Base-by-base conservation (phyloP, 2,113 vertebrate genomes). In the Pachyramphus minor region DNA sequence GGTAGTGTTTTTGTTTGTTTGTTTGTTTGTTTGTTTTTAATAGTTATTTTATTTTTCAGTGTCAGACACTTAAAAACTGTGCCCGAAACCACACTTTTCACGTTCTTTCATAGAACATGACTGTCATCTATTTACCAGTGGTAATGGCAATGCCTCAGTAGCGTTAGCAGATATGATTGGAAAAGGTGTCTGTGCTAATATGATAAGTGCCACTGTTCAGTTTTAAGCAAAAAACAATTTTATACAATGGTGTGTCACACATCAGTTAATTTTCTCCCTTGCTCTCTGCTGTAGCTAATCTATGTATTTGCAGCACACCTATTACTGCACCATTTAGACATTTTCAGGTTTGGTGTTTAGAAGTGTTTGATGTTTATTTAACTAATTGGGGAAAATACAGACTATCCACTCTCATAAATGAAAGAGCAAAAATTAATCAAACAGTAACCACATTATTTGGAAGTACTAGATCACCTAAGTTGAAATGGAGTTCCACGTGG, bases 331-430 rank as follows among this genome's bases (percentile, higher is more conserved):
- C 37, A 62, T 71, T 94, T 83, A 89, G 25, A 66, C 16, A 49
- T 33, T 89, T 95, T 88, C 66, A 59, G 37, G 53, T 58, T 80
- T 84, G 44, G 35, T 72, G 42, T 74, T 92, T 79, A 71, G 71
- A 90, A 80, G 30, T n/a, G 58, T 85, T 89, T 94, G 87, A 63
- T 81, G 44, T 96, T 94, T 74, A 64, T 89, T 96, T 84, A 88
- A 50, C 44, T 91, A 96, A 95, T 74, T 82, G 42, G 42, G 72
- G 66, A 84, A 91, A 96, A 91, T 66, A 78, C 49, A 86, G 73
- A 78, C 60, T 67, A 72, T 83, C 39, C 18, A 62, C 37, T 68
- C 83, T n/a, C 37, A 73, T 59, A 87, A 96, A 87, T 52, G 79
- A 82, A 96, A 90, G 59, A 63, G 33, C 16, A 93, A 84, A 95